These are phyloP conservation scores for Notolabrus celidotus DNA, from an alignment of 2,797 vertebrate genomes.

Conservation along the genomic window DNA sequence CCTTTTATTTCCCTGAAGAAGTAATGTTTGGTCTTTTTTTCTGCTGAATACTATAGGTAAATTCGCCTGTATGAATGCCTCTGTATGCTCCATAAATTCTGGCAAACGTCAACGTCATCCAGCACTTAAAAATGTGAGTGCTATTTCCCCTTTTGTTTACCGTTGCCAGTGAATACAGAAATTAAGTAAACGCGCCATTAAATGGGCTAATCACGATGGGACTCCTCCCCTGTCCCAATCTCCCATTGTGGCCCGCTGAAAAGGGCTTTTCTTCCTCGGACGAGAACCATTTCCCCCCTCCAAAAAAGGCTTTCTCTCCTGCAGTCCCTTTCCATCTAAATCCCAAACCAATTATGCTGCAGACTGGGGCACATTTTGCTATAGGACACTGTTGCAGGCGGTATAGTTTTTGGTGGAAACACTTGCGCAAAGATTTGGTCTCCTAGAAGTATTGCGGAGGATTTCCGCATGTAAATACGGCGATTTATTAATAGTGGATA, in stretches of 20 bases:
- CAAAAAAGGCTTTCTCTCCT: conserved; percentile 80
- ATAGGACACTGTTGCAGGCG: conserved; percentile 75
- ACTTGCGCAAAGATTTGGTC: conserved; percentile 56
- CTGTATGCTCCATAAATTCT: conserved; percentile 56
- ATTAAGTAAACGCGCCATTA: conserved; percentile 90
- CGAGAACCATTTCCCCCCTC: conserved; percentile 79
- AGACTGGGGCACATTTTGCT: conserved; percentile 61
- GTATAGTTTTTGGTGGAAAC: conserved; percentile 55
- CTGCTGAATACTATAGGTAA: conserved; percentile 32
- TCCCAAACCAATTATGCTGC: conserved; percentile 78
- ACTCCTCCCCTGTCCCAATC: conserved; percentile 89
- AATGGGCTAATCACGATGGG: conserved; percentile 89
- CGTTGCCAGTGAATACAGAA: conserved; percentile 88
- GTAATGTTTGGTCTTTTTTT: not conserved
- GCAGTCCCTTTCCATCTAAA: conserved; percentile 80
- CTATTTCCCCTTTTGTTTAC: conserved; percentile 86
- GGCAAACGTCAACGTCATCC: conserved; percentile 77
- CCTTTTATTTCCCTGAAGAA: conserved; percentile 7
- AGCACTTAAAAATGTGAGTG: conserved; percentile 80
- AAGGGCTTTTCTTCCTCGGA: conserved; percentile 86
- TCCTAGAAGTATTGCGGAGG: conserved; percentile 42
- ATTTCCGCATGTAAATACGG: conserved; percentile 34
- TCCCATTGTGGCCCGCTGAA: conserved; percentile 89
- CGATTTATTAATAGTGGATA: conserved; percentile 18
- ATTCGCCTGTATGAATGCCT: conserved; percentile 32